Conservation (phyloP, 2,797 vertebrate species). For the Rhynchotus rufescens region DNA sequence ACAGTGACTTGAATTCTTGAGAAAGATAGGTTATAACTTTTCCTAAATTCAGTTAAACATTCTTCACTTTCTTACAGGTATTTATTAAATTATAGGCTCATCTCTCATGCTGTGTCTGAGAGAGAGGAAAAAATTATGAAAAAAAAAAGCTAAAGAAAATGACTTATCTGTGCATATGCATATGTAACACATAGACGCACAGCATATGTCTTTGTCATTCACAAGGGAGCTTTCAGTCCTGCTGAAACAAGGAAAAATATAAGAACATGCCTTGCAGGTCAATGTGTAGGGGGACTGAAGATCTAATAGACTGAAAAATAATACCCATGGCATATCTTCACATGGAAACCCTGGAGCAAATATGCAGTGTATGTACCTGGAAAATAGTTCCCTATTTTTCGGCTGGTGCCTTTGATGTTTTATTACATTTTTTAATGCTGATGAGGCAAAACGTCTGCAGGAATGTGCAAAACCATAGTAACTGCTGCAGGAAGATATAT, state of each 20-base stretch:
- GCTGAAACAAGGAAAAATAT: background rate
- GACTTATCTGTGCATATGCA: background rate
- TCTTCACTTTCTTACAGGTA: background rate
- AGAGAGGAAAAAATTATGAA: background rate
- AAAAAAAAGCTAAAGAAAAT: background rate
- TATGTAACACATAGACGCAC: background rate
- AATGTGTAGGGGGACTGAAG: background rate
- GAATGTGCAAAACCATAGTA: conserved; percentile 49
- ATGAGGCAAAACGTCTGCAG: conserved; percentile 15
- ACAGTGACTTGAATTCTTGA: background rate
- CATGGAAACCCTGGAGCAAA: background rate
- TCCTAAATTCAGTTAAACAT: background rate
- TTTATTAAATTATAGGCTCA: background rate
- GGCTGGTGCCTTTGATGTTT: conserved; percentile 25
- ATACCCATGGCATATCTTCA: background rate
- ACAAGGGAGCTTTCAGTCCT: background rate
- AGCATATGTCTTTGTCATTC: background rate
- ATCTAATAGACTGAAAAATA: background rate
- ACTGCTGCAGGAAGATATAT: background rate
- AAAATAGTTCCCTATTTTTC: background rate
- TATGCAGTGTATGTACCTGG: background rate
- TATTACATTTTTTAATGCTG: conserved; percentile 10
- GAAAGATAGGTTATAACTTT: background rate
- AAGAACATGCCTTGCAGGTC: background rate
- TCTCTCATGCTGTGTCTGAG: background rate